A percentile compares a stretch with the other conserved stretches of the same genome.
Evolutionary conservation across 2,113 vertebrate species (phyloP).

Genomic region (Peucedramus taeniatus): DNA sequence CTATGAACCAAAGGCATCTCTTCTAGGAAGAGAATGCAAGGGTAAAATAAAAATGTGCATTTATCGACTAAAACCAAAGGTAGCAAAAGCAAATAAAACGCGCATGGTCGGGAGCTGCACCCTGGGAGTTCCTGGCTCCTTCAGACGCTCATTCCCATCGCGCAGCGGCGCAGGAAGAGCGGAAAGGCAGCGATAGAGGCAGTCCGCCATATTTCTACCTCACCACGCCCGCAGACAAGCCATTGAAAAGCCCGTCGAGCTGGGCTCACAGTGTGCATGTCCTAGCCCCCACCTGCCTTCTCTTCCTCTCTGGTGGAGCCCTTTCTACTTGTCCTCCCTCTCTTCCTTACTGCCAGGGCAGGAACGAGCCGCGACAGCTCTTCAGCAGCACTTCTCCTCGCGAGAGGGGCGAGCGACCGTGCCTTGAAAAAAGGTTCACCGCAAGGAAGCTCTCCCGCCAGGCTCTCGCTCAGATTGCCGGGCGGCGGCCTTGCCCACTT

Average conservation of each 20-base stretch:
- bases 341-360: background rate
- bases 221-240: constrained; percentile 61
- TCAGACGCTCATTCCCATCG: background rate
- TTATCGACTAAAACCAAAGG: background rate
- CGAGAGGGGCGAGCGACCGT: background rate
- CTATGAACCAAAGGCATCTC: background rate
- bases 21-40: background rate
- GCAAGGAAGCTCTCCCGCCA: background rate
- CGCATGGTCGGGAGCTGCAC: background rate
- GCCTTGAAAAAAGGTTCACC: background rate
- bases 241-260: constrained; percentile 2
- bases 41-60: background rate
- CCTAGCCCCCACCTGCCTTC: background rate
- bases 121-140: background rate
- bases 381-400: background rate
- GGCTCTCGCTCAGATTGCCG: background rate
- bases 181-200: background rate
- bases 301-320: background rate
- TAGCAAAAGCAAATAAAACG: background rate
- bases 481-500: background rate
- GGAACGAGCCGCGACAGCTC: background rate
- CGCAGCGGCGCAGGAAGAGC: background rate
- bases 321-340: background rate
- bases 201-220: constrained; percentile 73
- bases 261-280: background rate